Evolutionary conservation across 2,888 invertebrate species (phyloP), one percentile per base, ranked within the genome.

Genomic region (Anthoptus insignis): DNA sequence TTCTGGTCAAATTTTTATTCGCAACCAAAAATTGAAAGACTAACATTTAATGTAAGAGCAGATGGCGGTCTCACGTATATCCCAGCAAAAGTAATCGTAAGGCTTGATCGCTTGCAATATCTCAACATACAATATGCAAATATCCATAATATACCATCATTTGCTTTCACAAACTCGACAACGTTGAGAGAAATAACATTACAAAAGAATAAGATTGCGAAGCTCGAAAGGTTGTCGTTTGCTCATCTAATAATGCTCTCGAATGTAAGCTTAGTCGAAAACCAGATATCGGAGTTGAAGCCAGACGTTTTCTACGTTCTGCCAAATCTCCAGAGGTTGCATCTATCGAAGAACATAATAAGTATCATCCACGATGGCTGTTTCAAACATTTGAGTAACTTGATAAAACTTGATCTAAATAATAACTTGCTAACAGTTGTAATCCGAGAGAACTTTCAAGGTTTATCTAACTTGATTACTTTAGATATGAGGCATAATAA

Each of bases 341-440:
- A 95, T 79, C 91, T 99, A 61, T 97, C 98, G 77, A 96, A 96
- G 80, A 99, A 99, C 84, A 96, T 96, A 78, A 94, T 99, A 68
- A 96, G 96, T 73, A 95, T 96, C 9, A 91, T 98, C 45, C 98
- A 99, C 77, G 97, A 98, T 61, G 97, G 97, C 65, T 97, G 99
- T 57, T 98, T 97, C 83, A 94, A 94, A 74, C 95, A 96, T 77
- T 88, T 97, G 77, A 94, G 94, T 34, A 95, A 96, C 76, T 93
- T 99, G 64, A 95, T 96, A 65, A 96, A 96, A 76, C 91, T 99
- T 68, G 97, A 98, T 83, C 89, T 99, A 73, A 97, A 96, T 81
- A 94, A 94, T 76, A 97, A 96, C 91, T 94, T 95, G 78, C 94
- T 98, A 74, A 95, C 95, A 71, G 96, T 96, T 21, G 91, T 97